phyloP scores from a whole-genome alignment of 2,888 invertebrate genomes.

The Platynereis dumerilii region DNA sequence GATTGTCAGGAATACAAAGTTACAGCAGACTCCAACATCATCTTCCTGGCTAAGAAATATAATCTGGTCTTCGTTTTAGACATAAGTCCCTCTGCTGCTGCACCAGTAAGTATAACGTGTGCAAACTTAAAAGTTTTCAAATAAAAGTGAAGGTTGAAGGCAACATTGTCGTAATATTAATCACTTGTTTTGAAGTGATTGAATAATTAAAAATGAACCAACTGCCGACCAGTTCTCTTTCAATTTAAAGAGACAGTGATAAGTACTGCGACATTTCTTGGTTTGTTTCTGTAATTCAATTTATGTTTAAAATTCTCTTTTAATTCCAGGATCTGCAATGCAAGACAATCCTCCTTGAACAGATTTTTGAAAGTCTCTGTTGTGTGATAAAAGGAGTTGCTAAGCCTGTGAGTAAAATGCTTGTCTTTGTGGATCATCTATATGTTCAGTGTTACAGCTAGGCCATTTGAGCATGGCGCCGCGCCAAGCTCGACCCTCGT shows the following conservation, averaged over 20 bases:
- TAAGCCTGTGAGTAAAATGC: conserved; percentile 5
- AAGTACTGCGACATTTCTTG: too few relatives aligned
- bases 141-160: too few relatives aligned
- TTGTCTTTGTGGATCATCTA: neutral
- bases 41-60: conserved; percentile 76
- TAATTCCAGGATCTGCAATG: neutral
- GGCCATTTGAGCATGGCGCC: too few relatives aligned
- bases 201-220: too few relatives aligned
- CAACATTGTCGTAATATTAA: too few relatives aligned
- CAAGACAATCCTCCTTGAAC: neutral
- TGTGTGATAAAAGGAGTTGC: neutral
- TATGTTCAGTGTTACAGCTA: neutral
- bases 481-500: too few relatives aligned
- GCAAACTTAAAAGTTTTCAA: too few relatives aligned
- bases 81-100: conserved; percentile 78
- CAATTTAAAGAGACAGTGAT: too few relatives aligned
- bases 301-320: too few relatives aligned
- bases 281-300: too few relatives aligned
- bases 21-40: conserved; percentile 63
- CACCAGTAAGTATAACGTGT: conserved; percentile 68
- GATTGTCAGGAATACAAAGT: conserved; percentile 34
- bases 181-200: too few relatives aligned
- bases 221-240: too few relatives aligned
- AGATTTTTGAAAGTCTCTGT: conserved; percentile 8
- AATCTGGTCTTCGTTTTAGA: conserved; percentile 78